These are phyloP conservation scores for Papilio xuthus DNA, from an alignment of 1,140 invertebrate species.

Conservation along the genomic window DNA sequence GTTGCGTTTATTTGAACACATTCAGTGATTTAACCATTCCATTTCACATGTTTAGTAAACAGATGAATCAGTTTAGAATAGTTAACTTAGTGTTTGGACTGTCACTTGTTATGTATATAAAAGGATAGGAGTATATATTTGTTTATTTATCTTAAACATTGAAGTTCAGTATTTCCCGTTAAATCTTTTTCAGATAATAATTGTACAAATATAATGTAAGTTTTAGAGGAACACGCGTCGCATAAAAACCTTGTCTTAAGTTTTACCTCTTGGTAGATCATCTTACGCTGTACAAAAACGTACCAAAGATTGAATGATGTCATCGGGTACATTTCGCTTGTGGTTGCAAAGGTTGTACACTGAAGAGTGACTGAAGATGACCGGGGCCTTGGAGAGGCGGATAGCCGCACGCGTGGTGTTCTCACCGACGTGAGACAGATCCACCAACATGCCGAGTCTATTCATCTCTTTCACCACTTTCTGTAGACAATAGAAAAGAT, in stretches of 20 bases:
- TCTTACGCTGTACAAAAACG: constrained; percentile 53
- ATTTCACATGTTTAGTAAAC: not conserved
- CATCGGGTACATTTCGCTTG: constrained; percentile 92
- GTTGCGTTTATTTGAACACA: not conserved
- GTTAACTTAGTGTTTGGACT: no score
- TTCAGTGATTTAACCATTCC: not conserved
- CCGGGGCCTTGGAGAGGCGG: constrained; percentile 88
- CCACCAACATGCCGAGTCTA: constrained; percentile 94
- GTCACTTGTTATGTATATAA: no score
- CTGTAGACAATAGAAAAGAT: constrained; percentile 77
- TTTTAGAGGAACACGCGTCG: no score
- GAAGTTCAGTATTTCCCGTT: no score
- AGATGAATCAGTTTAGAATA: no score
- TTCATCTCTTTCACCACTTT: constrained; percentile 92
- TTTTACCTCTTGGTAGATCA: not conserved
- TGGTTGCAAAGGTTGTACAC: constrained; percentile 92
- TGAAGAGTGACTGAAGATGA: constrained; percentile 95
- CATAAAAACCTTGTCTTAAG: no score
- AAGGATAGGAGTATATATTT: no score
- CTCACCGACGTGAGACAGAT: constrained; percentile 92
- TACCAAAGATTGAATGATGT: constrained; percentile 90
- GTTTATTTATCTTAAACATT: not conserved
- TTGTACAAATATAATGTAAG: no score
- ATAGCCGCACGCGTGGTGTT: constrained; percentile 92
- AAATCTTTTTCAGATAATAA: no score